Evolutionary conservation across 2,888 invertebrate species (phyloP), one percentile per base, ranked within the genome.

Genomic region (Metellina segmentata): DNA sequence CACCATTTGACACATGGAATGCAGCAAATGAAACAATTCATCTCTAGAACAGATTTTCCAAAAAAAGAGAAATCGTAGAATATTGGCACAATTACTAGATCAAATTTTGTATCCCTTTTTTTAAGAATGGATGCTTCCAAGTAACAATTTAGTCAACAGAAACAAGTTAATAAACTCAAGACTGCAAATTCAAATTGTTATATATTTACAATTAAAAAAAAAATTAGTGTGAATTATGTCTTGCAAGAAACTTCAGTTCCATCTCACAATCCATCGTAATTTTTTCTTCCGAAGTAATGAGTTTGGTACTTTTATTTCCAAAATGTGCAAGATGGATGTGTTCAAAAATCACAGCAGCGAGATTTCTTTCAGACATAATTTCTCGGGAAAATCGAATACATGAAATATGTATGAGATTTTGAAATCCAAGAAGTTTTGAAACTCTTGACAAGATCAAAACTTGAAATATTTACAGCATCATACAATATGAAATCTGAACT

Each of bases 1-100:
- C 85, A 85, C 85, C 85, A 85, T 72, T 75, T 85, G 48, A 85
- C 53, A 51, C 7, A 79, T 61, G 53, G 61, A 79, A 79, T 19
- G 34, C 75, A 85, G 16, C 51, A 48, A 72, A 75, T 52, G 72
- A 34, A 16, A 48, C 11, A 51, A 9, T 70, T 81, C 61, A 61
- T 16, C 61, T 61, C 61, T 61, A 16, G 16, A 61, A 61, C 61
- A 61, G 16, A 34, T 34, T 70, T 71, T 70, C 49, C 70, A 69
- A 48, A 49, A 7, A 61, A n/a, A n/a, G n/a, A 34, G 34, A 34
- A 34, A 34, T 34, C 34, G 1, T 34, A 34, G 34, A 34, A 34
- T 16, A 11, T 61, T 61, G 61, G 61, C 11, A 61, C 61, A 61
- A 61, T 16, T 61, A 16, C 61, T 61, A 16, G 61, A 61, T 61